Conservation (phyloP, 2,113 vertebrate genomes). For the Oreochromis tanganicae region DNA sequence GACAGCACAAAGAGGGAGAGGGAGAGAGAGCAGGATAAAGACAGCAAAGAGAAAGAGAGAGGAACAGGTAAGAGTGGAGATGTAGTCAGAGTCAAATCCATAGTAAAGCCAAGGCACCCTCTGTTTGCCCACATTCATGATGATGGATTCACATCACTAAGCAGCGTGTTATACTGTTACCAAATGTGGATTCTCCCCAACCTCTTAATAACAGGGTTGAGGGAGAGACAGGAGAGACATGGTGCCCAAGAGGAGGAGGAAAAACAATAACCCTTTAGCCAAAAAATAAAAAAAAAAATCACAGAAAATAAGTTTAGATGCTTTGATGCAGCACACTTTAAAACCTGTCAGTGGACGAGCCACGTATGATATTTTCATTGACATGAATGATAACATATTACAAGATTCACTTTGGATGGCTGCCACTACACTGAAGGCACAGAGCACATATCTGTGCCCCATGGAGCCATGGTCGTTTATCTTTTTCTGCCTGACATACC, state of each 20-base stretch:
- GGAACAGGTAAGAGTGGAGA: background rate
- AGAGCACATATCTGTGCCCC: background rate
- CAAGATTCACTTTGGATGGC: background rate
- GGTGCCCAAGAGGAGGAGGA: background rate
- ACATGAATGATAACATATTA: background rate
- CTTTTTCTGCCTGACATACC: background rate
- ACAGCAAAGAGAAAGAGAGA: background rate
- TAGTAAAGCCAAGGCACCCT: background rate
- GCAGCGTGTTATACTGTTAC: background rate
- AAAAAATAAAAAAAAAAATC: background rate
- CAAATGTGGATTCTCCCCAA: background rate
- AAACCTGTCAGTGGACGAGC: background rate
- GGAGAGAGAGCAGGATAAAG: background rate
- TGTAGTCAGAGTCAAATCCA: background rate
- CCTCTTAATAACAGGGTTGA: background rate
- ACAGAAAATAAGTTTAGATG: background rate
- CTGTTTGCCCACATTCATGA: background rate
- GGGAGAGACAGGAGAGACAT: background rate
- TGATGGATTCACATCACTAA: background rate
- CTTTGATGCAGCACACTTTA: background rate
- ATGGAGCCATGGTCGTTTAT: background rate
- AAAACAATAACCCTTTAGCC: fast-evolving
- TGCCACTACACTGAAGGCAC: background rate
- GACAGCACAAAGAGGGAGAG: background rate
- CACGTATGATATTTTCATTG: background rate